phyloP scores from a whole-genome alignment of 2,113 vertebrate genomes.

The Monopterus albus region DNA sequence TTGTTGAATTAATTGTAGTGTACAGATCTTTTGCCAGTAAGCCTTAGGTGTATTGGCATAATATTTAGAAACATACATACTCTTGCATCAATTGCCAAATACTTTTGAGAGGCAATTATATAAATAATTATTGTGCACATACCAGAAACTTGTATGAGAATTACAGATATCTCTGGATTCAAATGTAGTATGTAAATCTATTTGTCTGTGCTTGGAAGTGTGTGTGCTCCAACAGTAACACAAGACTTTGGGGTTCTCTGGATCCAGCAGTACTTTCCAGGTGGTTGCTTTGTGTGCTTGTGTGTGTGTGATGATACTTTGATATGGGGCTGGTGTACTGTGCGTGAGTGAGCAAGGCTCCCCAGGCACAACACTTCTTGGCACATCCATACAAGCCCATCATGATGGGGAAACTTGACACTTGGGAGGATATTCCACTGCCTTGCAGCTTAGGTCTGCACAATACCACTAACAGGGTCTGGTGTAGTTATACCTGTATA shows the following conservation, averaged over 20 bases:
- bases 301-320: slow-evolving; percentile 58
- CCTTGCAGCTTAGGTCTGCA: slow-evolving; percentile 57
- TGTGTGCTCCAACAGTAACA: slow-evolving; percentile 28
- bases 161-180: slow-evolving; percentile 26
- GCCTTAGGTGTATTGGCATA: background rate
- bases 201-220: background rate
- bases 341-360: slow-evolving; percentile 46
- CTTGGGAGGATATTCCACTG: slow-evolving; percentile 71
- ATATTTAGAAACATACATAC: background rate
- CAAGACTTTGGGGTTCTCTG: slow-evolving; percentile 41
- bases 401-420: slow-evolving; percentile 72
- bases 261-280: slow-evolving; percentile 53
- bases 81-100: background rate
- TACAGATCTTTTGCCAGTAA: background rate
- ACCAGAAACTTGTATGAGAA: background rate
- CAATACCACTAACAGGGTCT: slow-evolving; percentile 42
- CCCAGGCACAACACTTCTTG: slow-evolving; percentile 63
- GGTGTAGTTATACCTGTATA: slow-evolving; percentile 26
- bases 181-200: slow-evolving; percentile 7
- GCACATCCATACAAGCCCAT: slow-evolving; percentile 67
- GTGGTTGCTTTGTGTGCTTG: slow-evolving; percentile 52
- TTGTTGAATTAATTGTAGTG: slow-evolving; percentile 1
- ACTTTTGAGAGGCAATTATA: background rate
- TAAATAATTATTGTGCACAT: background rate
- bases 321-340: slow-evolving; percentile 49